Conservation (phyloP, 2,113 vertebrate genomes). For the Python bivittatus region DNA sequence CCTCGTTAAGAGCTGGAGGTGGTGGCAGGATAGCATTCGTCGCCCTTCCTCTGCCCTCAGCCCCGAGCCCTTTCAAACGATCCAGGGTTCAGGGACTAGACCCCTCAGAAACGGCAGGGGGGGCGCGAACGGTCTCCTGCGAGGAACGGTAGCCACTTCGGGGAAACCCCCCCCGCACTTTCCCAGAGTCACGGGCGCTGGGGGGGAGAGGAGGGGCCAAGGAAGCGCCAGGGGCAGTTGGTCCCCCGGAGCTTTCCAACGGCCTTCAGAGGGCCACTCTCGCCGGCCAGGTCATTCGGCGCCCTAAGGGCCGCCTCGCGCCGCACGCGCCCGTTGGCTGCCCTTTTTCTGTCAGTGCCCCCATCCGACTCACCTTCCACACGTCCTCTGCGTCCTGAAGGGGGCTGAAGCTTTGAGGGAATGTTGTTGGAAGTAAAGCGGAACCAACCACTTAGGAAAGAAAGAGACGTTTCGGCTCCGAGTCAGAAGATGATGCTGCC, state of each 20-base stretch:
- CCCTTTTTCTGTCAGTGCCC: neutral
- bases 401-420: neutral
- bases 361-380: constrained; percentile 41
- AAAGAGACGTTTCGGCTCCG: neutral
- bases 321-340: neutral
- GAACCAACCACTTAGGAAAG: neutral
- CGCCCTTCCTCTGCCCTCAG: neutral
- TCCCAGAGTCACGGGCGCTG: neutral
- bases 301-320: neutral
- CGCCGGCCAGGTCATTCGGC: neutral
- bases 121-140: neutral
- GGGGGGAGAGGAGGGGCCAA: neutral
- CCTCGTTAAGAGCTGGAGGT: neutral
- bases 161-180: neutral
- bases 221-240: neutral
- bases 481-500: neutral
- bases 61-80: neutral
- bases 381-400: neutral
- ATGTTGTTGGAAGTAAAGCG: neutral
- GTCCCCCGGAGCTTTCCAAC: neutral
- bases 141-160: neutral
- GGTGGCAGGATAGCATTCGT: neutral
- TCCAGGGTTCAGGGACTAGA: neutral
- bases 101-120: neutral
- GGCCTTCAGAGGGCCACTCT: neutral